Percentiles rank a stretch among this genome's conserved stretches.
Evolutionary conservation across 2,888 invertebrate genomes (phyloP).

Genomic region (Junonia oenone): DNA sequence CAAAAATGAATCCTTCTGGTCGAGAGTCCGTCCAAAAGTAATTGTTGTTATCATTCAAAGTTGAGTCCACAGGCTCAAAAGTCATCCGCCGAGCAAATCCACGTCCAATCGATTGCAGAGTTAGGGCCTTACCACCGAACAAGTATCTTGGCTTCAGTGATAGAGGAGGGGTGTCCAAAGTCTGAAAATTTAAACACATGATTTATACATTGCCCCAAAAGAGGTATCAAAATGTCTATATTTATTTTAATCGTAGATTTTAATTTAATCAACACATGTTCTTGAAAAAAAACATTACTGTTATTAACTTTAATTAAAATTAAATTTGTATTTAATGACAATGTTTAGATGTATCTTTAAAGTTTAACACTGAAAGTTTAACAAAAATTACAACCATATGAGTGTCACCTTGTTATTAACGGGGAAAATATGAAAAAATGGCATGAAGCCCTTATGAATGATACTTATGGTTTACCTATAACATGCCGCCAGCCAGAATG

Average conservation of each 20-base stretch:
- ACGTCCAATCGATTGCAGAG: constrained; percentile 84
- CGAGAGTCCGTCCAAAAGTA: constrained; percentile 90
- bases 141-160: constrained; percentile 77
- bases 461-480: constrained; percentile 79
- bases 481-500: constrained; percentile 73
- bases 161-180: constrained; percentile 62
- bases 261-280: background rate
- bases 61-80: constrained; percentile 81
- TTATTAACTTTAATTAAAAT: background rate
- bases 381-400: constrained; percentile 35
- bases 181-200: constrained; percentile 48
- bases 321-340: background rate
- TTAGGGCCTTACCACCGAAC: constrained; percentile 83
- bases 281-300: background rate
- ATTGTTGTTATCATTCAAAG: constrained; percentile 83
- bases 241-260: background rate
- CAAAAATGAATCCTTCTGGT: constrained; percentile 86
- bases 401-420: constrained; percentile 32
- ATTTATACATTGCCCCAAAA: constrained; percentile 39
- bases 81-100: constrained; percentile 87
- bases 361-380: background rate
- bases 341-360: background rate
- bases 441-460: constrained; percentile 73
- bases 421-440: constrained; percentile 51
- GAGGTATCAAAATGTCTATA: constrained; percentile 14